Conservation (phyloP, 2,888 invertebrate genomes). For the Syrphus vitripennis region DNA sequence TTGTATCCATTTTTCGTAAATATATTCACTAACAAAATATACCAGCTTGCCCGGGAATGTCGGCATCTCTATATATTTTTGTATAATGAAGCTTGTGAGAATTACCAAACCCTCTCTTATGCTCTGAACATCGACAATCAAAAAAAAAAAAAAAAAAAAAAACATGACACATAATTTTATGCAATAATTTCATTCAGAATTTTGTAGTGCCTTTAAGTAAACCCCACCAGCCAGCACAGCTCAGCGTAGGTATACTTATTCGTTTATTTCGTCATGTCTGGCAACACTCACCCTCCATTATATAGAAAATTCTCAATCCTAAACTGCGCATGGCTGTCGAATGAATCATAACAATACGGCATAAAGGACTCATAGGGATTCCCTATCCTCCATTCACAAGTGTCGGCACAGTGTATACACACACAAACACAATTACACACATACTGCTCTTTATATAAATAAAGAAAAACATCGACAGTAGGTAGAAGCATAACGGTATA, state of each 20-base stretch:
- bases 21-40: not conserved
- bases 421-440: constrained; percentile 21
- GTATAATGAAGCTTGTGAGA: constrained; percentile 94
- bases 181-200: constrained; percentile 57
- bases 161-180: constrained; percentile 34
- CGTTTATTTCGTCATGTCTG: constrained; percentile 29
- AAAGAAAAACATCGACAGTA: constrained; percentile 9
- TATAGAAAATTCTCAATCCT: not conserved
- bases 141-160: not conserved
- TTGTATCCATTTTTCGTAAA: not conserved
- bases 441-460: not conserved
- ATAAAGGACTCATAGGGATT: constrained; percentile 68
- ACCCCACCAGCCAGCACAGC: not conserved
- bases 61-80: constrained; percentile 87
- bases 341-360: constrained; percentile 70
- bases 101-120: not conserved
- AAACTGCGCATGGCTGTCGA: constrained; percentile 49
- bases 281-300: constrained; percentile 40
- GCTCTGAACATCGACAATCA: not conserved
- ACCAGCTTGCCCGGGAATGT: constrained; percentile 69
- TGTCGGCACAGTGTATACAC: constrained; percentile 39
- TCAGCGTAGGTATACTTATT: not conserved
- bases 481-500: constrained; percentile 30
- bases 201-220: not conserved
- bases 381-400: constrained; percentile 71